Conservation (phyloP, 2,113 vertebrate species). For the Holacanthus passer region DNA sequence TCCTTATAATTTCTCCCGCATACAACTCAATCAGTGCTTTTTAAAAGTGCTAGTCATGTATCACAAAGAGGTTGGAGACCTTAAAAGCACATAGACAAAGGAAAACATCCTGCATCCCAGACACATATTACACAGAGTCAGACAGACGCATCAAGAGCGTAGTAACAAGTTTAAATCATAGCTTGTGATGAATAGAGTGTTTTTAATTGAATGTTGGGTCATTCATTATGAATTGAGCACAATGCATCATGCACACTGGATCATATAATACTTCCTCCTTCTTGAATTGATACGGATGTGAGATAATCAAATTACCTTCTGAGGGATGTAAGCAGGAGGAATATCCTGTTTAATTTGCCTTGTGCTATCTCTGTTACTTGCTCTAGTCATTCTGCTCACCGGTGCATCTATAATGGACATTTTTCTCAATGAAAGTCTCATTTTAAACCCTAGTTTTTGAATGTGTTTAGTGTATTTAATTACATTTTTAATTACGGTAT, state of each 20-base stretch:
- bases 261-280: slow-evolving; percentile 59
- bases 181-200: slow-evolving; percentile 66
- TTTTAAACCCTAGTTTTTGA: background rate
- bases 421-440: background rate
- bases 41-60: slow-evolving; percentile 41
- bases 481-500: background rate
- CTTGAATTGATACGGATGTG: slow-evolving; percentile 65
- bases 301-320: slow-evolving; percentile 67
- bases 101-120: slow-evolving; percentile 12
- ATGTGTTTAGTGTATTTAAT: background rate
- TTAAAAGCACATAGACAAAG: slow-evolving; percentile 17
- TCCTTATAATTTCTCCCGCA: slow-evolving; percentile 13
- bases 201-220: slow-evolving; percentile 74
- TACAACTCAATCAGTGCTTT: slow-evolving; percentile 36
- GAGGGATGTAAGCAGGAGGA: slow-evolving; percentile 54
- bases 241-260: slow-evolving; percentile 46
- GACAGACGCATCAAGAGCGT: slow-evolving; percentile 37
- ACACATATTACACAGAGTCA: slow-evolving; percentile 28
- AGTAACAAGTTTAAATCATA: slow-evolving; percentile 62
- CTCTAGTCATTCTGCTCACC: background rate
- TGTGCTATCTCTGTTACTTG: slow-evolving; percentile 14
- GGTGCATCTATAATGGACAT: background rate
- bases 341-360: slow-evolving; percentile 59
- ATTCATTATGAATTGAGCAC: slow-evolving; percentile 67
- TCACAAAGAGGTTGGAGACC: slow-evolving; percentile 16